phyloP scores from a whole-genome alignment of 2,888 invertebrate species.

The Masnerella sp. region DNA sequence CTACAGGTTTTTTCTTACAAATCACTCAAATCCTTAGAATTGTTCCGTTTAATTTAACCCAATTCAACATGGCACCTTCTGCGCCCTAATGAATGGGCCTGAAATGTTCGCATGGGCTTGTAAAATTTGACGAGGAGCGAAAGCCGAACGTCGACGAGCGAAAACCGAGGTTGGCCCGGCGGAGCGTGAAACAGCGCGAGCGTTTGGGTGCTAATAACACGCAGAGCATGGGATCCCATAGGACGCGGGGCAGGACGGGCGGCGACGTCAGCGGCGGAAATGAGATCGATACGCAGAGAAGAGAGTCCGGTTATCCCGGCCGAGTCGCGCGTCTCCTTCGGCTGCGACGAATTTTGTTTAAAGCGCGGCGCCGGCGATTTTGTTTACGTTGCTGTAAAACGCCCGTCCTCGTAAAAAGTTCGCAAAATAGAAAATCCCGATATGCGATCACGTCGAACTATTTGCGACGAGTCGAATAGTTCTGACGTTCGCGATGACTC shows the following conservation, averaged over 20 bases:
- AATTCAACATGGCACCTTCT: too few relatives aligned
- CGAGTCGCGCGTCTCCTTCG: slow-evolving; percentile 62
- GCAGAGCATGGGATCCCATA: slow-evolving; percentile 51
- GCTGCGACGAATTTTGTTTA: slow-evolving; percentile 34
- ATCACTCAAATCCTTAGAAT: too few relatives aligned
- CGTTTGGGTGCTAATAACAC: slow-evolving; percentile 40
- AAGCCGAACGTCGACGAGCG: slow-evolving; percentile 62
- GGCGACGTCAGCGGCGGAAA: slow-evolving; percentile 57
- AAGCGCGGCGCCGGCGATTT: background rate
- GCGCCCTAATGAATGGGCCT: too few relatives aligned
- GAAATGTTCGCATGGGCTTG: background rate
- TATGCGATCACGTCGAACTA: too few relatives aligned
- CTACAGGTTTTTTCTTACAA: too few relatives aligned
- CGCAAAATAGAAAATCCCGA: too few relatives aligned
- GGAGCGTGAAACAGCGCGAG: slow-evolving; percentile 57
- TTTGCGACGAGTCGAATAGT: too few relatives aligned
- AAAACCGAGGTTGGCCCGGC: slow-evolving; percentile 57
- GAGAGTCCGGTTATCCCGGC: slow-evolving; percentile 63
- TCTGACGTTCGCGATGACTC: too few relatives aligned
- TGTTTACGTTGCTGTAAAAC: background rate
- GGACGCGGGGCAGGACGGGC: slow-evolving; percentile 40
- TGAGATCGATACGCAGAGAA: slow-evolving; percentile 66
- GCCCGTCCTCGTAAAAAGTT: too few relatives aligned
- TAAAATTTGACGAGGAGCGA: background rate
- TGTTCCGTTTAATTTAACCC: too few relatives aligned